These are phyloP conservation scores for Hypomecis atomaria DNA, from an alignment of 2,888 invertebrate genomes.

Conservation along the genomic window DNA sequence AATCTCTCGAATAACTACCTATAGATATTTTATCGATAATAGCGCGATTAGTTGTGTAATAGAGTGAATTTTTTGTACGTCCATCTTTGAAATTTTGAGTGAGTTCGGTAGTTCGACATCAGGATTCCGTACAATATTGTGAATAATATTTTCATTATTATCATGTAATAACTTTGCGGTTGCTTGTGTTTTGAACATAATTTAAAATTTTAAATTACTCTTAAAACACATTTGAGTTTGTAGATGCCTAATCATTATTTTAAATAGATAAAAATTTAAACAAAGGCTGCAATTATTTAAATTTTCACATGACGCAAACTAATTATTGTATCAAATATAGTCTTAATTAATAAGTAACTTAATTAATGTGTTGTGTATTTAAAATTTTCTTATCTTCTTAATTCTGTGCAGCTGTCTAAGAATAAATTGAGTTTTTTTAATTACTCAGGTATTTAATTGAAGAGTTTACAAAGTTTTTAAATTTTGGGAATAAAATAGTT, in stretches of 20 bases:
- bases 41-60: slow-evolving; percentile 35
- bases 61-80: slow-evolving; percentile 32
- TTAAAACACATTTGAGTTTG: neutral
- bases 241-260: neutral
- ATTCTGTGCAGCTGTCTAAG: neutral
- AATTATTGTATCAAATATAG: slow-evolving; percentile 4
- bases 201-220: neutral
- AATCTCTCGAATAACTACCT: slow-evolving; percentile 1
- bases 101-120: neutral
- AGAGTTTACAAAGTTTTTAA: too few relatives aligned
- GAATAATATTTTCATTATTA: neutral
- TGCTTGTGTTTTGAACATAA: neutral
- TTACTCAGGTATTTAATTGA: too few relatives aligned
- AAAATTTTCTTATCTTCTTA: neutral
- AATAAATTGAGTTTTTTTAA: neutral
- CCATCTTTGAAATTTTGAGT: slow-evolving; percentile 22
- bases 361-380: neutral
- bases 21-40: slow-evolving; percentile 20
- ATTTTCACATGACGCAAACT: slow-evolving; percentile 12
- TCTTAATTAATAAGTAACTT: neutral
- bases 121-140: slow-evolving; percentile 25
- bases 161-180: too few relatives aligned
- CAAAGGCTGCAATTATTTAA: slow-evolving; percentile 1
- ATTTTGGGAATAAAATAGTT: too few relatives aligned
- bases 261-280: neutral